Conservation (phyloP, 2,888 invertebrate species). For the Dimorphilus gyrociliatus region DNA sequence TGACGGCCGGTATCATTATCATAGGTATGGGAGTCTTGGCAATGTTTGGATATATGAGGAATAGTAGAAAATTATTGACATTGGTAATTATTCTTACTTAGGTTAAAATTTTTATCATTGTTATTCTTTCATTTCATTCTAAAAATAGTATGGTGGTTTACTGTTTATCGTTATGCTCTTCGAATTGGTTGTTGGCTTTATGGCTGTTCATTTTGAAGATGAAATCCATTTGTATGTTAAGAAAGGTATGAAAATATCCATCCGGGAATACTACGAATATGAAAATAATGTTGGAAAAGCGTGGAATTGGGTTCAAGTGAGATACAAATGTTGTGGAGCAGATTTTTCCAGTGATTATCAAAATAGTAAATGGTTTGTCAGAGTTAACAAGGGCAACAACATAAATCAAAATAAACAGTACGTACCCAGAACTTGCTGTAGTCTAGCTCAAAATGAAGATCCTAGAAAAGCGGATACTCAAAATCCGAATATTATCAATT, state of each 20-base stretch:
- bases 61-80: slow-evolving; percentile 3
- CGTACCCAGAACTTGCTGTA: no score
- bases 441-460: no score
- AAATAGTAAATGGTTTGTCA: slow-evolving; percentile 11
- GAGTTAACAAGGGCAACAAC: no score
- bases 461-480: no score
- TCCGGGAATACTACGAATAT: slow-evolving; percentile 9
- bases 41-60: slow-evolving; percentile 5
- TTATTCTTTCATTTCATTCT: slow-evolving; percentile 1
- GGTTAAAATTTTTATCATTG: neutral
- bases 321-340: slow-evolving; percentile 12
- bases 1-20: slow-evolving; percentile 10
- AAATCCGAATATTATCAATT: no score
- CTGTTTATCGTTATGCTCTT: slow-evolving; percentile 9
- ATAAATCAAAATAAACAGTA: no score
- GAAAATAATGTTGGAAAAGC: slow-evolving; percentile 10
- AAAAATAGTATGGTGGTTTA: slow-evolving; percentile 6
- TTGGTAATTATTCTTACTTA: slow-evolving; percentile 3
- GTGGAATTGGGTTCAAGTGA: slow-evolving; percentile 14
- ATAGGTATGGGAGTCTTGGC: slow-evolving; percentile 8
- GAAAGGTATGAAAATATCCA: slow-evolving; percentile 3
- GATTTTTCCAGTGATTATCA: slow-evolving; percentile 11
- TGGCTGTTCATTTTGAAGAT: slow-evolving; percentile 10
- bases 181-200: slow-evolving; percentile 10
- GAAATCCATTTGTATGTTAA: slow-evolving; percentile 11